Base-by-base conservation (phyloP, 2,888 invertebrate genomes). In the Platynereis dumerilii region DNA sequence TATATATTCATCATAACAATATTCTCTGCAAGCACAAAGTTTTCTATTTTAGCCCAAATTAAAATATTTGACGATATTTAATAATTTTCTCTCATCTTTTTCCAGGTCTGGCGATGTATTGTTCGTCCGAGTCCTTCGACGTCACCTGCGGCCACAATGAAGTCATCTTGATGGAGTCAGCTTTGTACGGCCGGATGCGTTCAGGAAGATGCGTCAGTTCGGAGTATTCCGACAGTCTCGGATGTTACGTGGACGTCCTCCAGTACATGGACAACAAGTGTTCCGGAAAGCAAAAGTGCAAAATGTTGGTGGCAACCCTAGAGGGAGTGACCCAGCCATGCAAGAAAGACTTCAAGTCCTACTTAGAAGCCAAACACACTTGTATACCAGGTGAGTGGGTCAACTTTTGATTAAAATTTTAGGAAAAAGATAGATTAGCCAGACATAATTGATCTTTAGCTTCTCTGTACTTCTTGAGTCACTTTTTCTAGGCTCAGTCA, bases 181-280 rank as follows among this genome's bases (percentile, higher is more conserved):
- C 61, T 2, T 54, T 61, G 15, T 61, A 61, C 24, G 61, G 61
- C 1, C n/a, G 61, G 42, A 61, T 61, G 61, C 22, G 42, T 24
- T 39, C 61, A 1, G 54, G 61, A 1, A 29, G 39, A 2, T 34
- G 34, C 20, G 22, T 55, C 55, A 28, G 27, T 17, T 26, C 55
- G 17, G 27, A 22, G 5, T 55, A 28, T 24, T 20, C 48, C 3
- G n/a, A 48, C 34, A 34, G 34, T 34, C 12, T 34, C 7, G 61
- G 61, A 24, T 61, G 61, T 34, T 54, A 61, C 55, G 28, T 54
- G 12, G 61, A 61, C 17, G 61, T 61, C 24, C 61, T 61, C 24
- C 61, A 61, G 39, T 61, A 61, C 22, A 61, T 61, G 61, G 61
- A 61, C 61, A 61, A 39, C 27, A 53, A 61, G 42, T 61, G 61